Evolutionary conservation across 2,888 invertebrate genomes (phyloP).

Genomic region (Cryptocephalus moraei): DNA sequence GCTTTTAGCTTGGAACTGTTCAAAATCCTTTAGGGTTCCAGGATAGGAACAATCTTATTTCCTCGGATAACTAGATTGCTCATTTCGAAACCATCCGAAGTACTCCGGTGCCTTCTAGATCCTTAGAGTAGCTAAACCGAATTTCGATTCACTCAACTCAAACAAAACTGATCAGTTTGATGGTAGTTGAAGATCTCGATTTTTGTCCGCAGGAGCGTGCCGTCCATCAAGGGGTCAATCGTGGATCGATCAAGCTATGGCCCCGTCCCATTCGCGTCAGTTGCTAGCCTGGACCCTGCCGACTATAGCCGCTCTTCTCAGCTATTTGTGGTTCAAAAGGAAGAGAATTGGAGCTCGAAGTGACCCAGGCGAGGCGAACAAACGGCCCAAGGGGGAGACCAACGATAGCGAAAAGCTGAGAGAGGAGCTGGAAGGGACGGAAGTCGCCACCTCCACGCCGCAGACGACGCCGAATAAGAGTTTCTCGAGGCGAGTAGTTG

Average conservation of each 20-base stretch:
- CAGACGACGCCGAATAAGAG: constrained; percentile 4
- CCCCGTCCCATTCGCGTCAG: constrained; percentile 57
- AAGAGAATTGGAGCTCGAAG: constrained; percentile 62
- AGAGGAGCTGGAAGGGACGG: constrained; percentile 29
- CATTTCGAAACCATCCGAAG: too few relatives aligned
- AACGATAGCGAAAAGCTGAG: constrained; percentile 24
- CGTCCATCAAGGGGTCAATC: constrained; percentile 49
- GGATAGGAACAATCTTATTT: too few relatives aligned
- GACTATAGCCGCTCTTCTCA: constrained; percentile 67
- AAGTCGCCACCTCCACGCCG: background rate
- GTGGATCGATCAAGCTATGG: constrained; percentile 64
- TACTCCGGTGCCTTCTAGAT: too few relatives aligned
- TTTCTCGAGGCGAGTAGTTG: background rate
- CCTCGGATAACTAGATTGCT: too few relatives aligned
- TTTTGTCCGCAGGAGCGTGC: constrained; percentile 33
- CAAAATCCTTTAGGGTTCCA: too few relatives aligned
- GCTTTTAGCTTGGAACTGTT: too few relatives aligned
- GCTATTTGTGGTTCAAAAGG: constrained; percentile 75
- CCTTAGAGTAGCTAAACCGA: too few relatives aligned
- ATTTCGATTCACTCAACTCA: too few relatives aligned
- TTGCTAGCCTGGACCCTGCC: constrained; percentile 70
- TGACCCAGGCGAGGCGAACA: constrained; percentile 58
- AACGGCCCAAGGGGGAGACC: constrained; percentile 8
- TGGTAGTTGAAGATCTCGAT: background rate
- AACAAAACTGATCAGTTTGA: too few relatives aligned